Conservation (phyloP, 2,113 vertebrate species). For the Callorhinus ursinus region DNA sequence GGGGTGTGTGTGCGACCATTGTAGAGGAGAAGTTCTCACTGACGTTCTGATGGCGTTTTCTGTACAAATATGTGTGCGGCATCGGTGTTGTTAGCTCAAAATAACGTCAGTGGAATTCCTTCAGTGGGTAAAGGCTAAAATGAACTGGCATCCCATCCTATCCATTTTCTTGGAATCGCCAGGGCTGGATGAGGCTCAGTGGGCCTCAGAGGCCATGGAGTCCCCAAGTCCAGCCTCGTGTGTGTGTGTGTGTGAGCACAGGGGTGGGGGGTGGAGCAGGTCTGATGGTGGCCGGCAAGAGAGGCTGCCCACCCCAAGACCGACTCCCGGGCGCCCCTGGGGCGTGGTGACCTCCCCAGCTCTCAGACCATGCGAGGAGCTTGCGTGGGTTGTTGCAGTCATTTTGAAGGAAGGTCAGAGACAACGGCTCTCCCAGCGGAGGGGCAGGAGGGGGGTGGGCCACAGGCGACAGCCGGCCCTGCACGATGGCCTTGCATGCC, state of each 20-base stretch:
- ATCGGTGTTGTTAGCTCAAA: neutral
- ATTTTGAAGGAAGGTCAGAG: neutral
- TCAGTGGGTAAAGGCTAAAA: neutral
- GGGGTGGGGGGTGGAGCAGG: neutral
- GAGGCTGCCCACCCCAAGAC: neutral
- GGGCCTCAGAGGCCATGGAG: neutral
- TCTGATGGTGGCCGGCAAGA: neutral
- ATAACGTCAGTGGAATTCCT: neutral
- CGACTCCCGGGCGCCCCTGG: rapidly evolving
- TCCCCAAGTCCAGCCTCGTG: neutral
- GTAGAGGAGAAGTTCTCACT: neutral
- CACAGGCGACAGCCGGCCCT: neutral
- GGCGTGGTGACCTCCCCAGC: rapidly evolving
- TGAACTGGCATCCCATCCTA: neutral
- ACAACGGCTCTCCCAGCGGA: neutral
- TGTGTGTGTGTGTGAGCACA: neutral
- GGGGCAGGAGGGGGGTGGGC: neutral
- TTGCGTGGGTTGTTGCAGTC: rapidly evolving
- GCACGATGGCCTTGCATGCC: rapidly evolving
- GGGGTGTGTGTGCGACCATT: neutral
- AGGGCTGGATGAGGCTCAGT: neutral
- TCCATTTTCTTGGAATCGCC: neutral
- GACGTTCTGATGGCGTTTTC: neutral
- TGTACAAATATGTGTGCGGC: neutral
- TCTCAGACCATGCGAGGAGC: neutral